Base-by-base conservation (phyloP, 2,888 invertebrate species). In the Scelioninae gen. 2 region DNA sequence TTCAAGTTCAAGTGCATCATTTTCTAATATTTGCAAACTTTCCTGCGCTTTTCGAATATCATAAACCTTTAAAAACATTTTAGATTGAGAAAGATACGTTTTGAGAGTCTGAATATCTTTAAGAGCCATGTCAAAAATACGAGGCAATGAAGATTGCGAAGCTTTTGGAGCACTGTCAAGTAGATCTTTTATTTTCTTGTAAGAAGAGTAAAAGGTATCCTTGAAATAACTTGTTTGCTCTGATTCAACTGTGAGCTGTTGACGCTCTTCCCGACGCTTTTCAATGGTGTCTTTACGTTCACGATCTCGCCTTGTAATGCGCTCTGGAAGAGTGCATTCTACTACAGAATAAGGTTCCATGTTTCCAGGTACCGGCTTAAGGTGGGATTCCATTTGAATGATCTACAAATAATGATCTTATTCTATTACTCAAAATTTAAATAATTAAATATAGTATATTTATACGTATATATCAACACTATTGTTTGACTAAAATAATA, bases 31-130 rank as follows among this genome's bases (percentile, higher is more conserved):
- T 81, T 94, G 92, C 1, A 94, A 87, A 16, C 89, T 89, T 78
- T 92, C 91, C 80, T 94, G 92, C 81, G 92, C 94, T 81, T 91
- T 91, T 82, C 94, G 90, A 83, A 95, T 91, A 79, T 94, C 94
- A 78, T 93, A 96, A 58, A 92, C 92, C 65, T 94, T 92, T 1
- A 96, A 87, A 85, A 94, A 95, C 81, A 94, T 90, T 39, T 93
- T 92, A 10, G 94, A 94, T 71, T 92, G 91, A 0, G 94, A 92
- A 18, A 95, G 89, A 86, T 93, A 92, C 82, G 93, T 92, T 82
- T 94, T 94, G 70, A 95, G 85, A 73, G 91, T 90, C 79, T 92
- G 90, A 18, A 95, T 90, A 81, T 94, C 92, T 78, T 91, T 89
- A 64, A 91, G 92, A n/a, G 93, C 90, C 48, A 88, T 89, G 72